Conservation (phyloP, 2,113 vertebrate genomes). For the Pseudolaguvia tuberculata region DNA sequence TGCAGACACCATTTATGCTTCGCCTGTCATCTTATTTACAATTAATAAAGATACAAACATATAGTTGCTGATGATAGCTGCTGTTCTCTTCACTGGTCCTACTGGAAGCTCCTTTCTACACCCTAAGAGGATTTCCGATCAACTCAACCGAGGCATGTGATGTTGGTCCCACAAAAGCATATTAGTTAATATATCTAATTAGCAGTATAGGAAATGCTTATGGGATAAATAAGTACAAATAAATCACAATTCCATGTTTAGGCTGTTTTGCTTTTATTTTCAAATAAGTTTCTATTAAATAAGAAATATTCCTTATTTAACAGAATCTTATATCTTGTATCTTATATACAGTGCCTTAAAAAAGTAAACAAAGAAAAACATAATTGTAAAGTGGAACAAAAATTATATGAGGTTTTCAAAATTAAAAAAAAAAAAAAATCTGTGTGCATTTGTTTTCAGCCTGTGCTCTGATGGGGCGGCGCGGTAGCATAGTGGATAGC, state of each 20-base stretch:
- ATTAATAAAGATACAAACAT: background rate
- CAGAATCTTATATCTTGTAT: no score
- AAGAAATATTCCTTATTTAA: background rate
- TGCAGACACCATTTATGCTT: background rate
- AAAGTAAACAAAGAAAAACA: no score
- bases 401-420: no score
- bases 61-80: constrained; percentile 4
- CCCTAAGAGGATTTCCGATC: constrained; percentile 19
- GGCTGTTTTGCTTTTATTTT: background rate
- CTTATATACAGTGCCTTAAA: no score
- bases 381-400: no score
- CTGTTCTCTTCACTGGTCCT: background rate
- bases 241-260: constrained; percentile 11
- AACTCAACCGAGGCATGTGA: constrained; percentile 25
- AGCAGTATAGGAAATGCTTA: background rate
- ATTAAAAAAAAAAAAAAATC: no score
- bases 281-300: background rate
- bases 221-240: background rate
- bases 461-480: no score
- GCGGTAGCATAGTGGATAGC: no score
- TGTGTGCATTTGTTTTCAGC: no score
- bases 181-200: constrained; percentile 7
- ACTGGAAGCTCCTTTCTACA: constrained; percentile 22
- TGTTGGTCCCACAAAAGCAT: constrained; percentile 7
- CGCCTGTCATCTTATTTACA: background rate